Conservation (phyloP, 2,888 invertebrate species). For the Dromius quadrimaculatus region DNA sequence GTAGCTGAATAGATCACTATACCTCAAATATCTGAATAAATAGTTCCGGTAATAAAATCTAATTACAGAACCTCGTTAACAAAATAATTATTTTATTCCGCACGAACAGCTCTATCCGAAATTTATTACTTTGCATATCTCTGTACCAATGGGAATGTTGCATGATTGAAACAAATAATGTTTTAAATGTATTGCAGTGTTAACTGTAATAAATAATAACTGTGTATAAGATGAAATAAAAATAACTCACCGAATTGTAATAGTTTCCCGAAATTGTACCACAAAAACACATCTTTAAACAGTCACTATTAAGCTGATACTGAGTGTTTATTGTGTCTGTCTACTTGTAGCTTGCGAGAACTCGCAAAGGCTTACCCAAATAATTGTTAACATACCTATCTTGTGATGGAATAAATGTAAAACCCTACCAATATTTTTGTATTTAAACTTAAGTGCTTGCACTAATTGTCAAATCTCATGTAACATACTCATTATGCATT, state of each 20-base stretch:
- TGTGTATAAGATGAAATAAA: not conserved
- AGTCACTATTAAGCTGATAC: not conserved
- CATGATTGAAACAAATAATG: conserved; percentile 20
- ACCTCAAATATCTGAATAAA: no score
- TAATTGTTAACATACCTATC: not conserved
- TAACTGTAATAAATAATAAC: not conserved
- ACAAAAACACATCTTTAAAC: not conserved
- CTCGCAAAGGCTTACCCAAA: not conserved
- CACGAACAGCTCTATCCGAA: no score
- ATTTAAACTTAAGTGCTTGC: conserved; percentile 9
- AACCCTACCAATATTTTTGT: conserved; percentile 26
- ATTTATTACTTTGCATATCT: conserved; percentile 20
- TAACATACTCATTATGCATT: conserved; percentile 34
- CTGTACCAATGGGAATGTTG: conserved; percentile 31
- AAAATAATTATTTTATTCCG: no score
- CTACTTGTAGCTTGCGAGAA: not conserved
- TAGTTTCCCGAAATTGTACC: not conserved
- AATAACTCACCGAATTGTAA: not conserved
- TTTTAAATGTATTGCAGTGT: conserved; percentile 33
- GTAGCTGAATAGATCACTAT: no score
- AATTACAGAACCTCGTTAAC: no score
- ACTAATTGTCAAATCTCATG: conserved; percentile 22
- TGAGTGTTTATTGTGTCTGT: conserved; percentile 1
- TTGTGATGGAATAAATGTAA: conserved; percentile 9
- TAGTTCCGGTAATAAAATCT: no score